These are phyloP conservation scores for Hydrophis major DNA, from an alignment of 2,797 vertebrate species.

Conservation along the genomic window DNA sequence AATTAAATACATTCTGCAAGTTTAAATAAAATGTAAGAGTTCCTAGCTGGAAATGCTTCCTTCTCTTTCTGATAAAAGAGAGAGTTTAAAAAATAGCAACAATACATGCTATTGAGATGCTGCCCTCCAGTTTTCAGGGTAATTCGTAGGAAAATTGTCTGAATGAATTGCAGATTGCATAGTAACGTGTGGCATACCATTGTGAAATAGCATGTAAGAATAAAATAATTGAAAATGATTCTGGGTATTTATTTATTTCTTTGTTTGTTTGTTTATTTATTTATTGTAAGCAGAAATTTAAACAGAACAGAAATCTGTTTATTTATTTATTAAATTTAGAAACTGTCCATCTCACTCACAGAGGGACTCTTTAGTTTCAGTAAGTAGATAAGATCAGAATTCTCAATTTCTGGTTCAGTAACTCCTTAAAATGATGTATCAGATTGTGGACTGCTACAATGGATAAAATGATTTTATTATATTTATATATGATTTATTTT, in stretches of 20 bases:
- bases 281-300: background rate
- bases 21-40: background rate
- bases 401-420: background rate
- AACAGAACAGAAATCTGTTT: background rate
- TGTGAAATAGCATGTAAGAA: background rate
- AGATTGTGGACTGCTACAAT: background rate
- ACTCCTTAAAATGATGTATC: background rate
- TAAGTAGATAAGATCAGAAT: background rate
- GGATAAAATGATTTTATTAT: background rate
- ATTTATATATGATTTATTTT: background rate
- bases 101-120: background rate
- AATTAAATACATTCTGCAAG: background rate
- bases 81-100: background rate
- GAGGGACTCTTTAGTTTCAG: background rate
- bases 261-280: background rate
- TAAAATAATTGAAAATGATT: background rate
- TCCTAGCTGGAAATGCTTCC: background rate
- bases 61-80: background rate
- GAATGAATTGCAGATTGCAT: background rate
- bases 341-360: background rate
- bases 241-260: background rate
- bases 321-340: background rate
- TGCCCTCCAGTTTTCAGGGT: background rate
- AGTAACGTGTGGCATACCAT: background rate
- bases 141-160: background rate